Evolutionary conservation across 2,113 vertebrate species (phyloP).

Genomic region (Stegostoma tigrinum): DNA sequence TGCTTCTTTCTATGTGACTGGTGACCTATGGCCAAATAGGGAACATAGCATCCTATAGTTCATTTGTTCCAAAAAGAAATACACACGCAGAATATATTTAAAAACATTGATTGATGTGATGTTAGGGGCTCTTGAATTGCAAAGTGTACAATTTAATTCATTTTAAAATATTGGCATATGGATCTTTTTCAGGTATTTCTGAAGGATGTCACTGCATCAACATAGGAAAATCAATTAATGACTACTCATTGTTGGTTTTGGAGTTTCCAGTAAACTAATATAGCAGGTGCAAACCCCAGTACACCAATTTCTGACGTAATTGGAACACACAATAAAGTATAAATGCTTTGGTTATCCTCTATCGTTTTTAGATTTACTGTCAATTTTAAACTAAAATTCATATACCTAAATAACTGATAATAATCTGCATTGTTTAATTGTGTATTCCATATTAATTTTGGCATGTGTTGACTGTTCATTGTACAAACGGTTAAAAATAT

Average conservation of each 20-base stretch:
- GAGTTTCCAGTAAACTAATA: neutral
- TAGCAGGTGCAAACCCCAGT: neutral
- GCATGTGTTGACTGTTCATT: neutral
- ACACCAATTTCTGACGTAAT: neutral
- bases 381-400: neutral
- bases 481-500: neutral
- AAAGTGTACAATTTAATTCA: neutral
- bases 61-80: neutral
- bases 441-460: neutral
- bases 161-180: neutral
- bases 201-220: neutral
- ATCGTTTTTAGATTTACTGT: neutral
- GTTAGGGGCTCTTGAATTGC: neutral
- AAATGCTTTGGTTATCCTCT: neutral
- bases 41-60: neutral
- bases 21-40: neutral
- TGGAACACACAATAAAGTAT: neutral
- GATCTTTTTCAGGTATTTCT: neutral
- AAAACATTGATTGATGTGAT: neutral
- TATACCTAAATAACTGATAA: neutral
- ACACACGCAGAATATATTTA: neutral
- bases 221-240: neutral
- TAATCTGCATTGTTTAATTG: neutral
- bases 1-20: neutral
- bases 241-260: neutral